Conservation (phyloP, 2,888 invertebrate species). For the Erebia palarica region DNA sequence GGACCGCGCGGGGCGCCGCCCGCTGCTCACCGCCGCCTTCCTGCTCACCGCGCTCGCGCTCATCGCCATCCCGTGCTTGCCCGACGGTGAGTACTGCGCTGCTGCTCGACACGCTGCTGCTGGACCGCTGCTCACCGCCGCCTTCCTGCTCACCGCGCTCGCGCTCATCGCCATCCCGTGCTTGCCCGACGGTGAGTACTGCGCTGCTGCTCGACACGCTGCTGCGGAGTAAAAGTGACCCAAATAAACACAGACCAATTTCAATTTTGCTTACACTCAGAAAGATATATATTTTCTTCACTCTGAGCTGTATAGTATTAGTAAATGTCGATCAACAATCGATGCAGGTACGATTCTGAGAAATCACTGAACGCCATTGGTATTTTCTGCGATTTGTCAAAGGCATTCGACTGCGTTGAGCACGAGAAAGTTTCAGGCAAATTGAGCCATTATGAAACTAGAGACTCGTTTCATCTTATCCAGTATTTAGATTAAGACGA, state of each 20-base stretch:
- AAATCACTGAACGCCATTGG: too few species aligned
- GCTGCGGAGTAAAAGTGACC: slow-evolving; percentile 41
- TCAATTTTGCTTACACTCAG: too few species aligned
- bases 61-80: slow-evolving; percentile 59
- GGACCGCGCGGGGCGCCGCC: slow-evolving; percentile 67
- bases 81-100: slow-evolving; percentile 61
- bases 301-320: too few species aligned
- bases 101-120: slow-evolving; percentile 65
- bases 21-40: slow-evolving; percentile 69
- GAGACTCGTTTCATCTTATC: too few species aligned
- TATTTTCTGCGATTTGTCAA: too few species aligned
- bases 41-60: slow-evolving; percentile 64
- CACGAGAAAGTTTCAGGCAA: too few species aligned
- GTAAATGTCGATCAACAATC: too few species aligned
- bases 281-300: too few species aligned
- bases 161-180: slow-evolving; percentile 63
- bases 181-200: slow-evolving; percentile 55
- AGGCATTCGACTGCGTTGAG: too few species aligned
- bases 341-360: too few species aligned
- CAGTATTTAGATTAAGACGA: neutral
- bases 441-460: too few species aligned
- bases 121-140: slow-evolving; percentile 70
- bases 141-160: slow-evolving; percentile 63
- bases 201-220: slow-evolving; percentile 68
- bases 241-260: too few species aligned